Conservation (phyloP, 2,888 invertebrate species). For the Mystacides longicornis region DNA sequence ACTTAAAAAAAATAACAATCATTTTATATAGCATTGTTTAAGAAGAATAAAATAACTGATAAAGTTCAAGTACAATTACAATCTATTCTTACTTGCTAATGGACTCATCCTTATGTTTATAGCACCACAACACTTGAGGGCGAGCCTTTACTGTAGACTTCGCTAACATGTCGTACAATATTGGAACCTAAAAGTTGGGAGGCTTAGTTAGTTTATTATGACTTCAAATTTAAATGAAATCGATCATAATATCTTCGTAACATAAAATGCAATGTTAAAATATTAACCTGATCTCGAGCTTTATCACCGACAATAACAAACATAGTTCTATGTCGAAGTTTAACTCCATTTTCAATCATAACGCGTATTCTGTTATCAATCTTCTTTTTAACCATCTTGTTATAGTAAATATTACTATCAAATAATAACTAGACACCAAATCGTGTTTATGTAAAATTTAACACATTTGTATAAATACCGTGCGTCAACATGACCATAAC, state of each 20-base stretch:
- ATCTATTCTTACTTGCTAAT: slow-evolving; percentile 63
- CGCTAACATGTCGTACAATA: slow-evolving; percentile 94
- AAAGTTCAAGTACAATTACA: neutral
- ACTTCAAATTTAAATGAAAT: too few species aligned
- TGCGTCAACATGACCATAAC: slow-evolving; percentile 5
- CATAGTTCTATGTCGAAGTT: slow-evolving; percentile 83
- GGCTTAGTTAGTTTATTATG: too few species aligned
- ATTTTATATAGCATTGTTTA: neutral
- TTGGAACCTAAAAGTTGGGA: slow-evolving; percentile 65
- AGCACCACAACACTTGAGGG: slow-evolving; percentile 96
- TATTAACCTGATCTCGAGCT: slow-evolving; percentile 80
- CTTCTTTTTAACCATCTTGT: slow-evolving; percentile 83
- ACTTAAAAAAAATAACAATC: slow-evolving; percentile 38
- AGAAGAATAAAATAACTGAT: neutral
- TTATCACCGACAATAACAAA: slow-evolving; percentile 95
- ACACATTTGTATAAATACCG: neutral
- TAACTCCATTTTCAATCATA: slow-evolving; percentile 95
- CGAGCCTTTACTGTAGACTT: slow-evolving; percentile 90
- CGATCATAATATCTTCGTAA: neutral
- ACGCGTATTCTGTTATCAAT: slow-evolving; percentile 93
- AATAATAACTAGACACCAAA: neutral
- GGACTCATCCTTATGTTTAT: slow-evolving; percentile 87
- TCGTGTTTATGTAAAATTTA: neutral
- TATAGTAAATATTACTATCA: neutral
- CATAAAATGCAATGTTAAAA: neutral